A percentile compares a stretch with the other conserved stretches of the same genome.
Conservation (phyloP, 2,888 invertebrate genomes). For the Halictus ligatus region DNA sequence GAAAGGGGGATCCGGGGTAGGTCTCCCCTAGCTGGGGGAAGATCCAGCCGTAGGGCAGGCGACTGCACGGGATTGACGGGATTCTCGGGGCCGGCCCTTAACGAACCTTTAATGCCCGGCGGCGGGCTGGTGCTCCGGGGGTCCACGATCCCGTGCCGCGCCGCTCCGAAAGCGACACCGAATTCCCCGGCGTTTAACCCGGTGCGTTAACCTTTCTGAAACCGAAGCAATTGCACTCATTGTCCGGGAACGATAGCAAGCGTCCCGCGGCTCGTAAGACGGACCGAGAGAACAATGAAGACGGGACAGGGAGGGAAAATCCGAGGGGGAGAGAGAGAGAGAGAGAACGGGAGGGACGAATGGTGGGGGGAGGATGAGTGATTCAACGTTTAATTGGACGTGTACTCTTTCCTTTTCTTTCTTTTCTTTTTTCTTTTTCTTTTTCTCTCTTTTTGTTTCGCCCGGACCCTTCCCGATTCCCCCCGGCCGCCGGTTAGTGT, state of each 20-base stretch:
- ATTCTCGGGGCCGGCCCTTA: constrained; percentile 56
- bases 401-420: constrained; percentile 69
- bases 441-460: neutral
- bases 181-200: constrained; percentile 82
- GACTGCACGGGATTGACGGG: constrained; percentile 37
- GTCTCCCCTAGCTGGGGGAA: constrained; percentile 32
- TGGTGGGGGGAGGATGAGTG: constrained; percentile 61
- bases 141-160: constrained; percentile 59
- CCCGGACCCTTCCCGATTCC: constrained; percentile 24
- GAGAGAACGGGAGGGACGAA: neutral
- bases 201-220: constrained; percentile 82
- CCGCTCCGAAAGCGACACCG: constrained; percentile 78
- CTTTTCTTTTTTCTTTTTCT: constrained; percentile 17
- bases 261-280: constrained; percentile 34
- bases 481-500: constrained; percentile 43
- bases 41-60: neutral
- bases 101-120: constrained; percentile 70
- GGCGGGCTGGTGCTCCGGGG: constrained; percentile 58
- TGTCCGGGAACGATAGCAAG: constrained; percentile 68
- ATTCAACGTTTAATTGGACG: constrained; percentile 77
- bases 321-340: too few relatives aligned
- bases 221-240: constrained; percentile 83
- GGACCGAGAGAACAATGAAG: constrained; percentile 28
- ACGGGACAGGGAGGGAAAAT: constrained; percentile 24
- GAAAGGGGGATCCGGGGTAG: neutral